These are phyloP conservation scores for Falco columbarius DNA, from an alignment of 2,797 vertebrate species.

Conservation along the genomic window DNA sequence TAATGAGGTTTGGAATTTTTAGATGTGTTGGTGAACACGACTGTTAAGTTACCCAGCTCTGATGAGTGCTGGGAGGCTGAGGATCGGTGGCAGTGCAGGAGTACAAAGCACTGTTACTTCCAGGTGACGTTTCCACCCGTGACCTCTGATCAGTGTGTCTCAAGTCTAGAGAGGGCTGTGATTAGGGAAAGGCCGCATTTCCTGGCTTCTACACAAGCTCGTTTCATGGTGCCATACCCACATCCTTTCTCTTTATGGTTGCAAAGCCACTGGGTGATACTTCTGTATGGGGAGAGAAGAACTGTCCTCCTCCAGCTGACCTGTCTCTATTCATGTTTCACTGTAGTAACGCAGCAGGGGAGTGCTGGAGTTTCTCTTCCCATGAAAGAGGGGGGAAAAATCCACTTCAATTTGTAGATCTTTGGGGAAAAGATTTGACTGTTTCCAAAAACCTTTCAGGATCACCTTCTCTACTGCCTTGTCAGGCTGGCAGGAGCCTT, in stretches of 20 bases:
- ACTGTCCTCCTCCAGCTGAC: neutral
- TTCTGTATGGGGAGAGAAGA: neutral
- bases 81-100: neutral
- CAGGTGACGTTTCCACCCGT: neutral
- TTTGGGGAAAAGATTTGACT: neutral
- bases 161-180: neutral
- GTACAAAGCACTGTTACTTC: neutral
- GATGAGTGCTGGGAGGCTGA: neutral
- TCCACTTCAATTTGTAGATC: neutral
- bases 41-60: neutral
- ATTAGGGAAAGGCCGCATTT: neutral
- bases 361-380: neutral
- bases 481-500: neutral
- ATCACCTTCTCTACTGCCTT: neutral
- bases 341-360: neutral
- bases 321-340: neutral
- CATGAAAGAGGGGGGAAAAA: fast-evolving
- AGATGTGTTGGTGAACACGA: neutral
- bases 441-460: neutral
- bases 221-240: fast-evolving
- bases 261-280: neutral
- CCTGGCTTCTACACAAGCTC: neutral
- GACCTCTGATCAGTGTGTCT: neutral
- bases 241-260: neutral
- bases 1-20: neutral